Base-by-base conservation (phyloP, 2,797 vertebrate species). In the Craterocephalus amniculus region DNA sequence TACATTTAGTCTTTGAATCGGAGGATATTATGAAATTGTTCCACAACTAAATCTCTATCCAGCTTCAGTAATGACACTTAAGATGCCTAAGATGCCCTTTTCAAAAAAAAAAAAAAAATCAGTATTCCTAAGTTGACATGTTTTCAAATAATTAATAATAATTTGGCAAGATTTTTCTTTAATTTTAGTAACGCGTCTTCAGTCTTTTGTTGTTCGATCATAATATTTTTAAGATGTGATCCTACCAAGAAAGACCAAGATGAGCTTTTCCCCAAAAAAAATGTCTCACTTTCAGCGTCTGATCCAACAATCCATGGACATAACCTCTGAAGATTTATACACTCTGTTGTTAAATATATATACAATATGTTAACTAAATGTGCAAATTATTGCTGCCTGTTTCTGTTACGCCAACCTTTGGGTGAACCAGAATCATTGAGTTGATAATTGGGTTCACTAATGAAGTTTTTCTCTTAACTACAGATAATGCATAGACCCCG, bases 401-500 rank as follows among this genome's bases (percentile, higher is more conserved):
- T 43, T 34, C 8, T 43, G 18, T 43, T 16, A 43, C 40, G 6
- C 18, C 43, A 45, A 9, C 18, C 9, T 48, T 22, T 48, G 43
- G 20, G 43, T n/a, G 43, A 48, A 48, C 43, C 2, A 4, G 20
- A 48, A n/a, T 43, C 18, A 11, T 11, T 57, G 2, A 27, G 57
- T 22, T 38, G 24, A 51, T 6, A 2, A 18, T 60, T 26, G 16
- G 56, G 12, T 51, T 18, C 1, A 24, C 1, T 48, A 32, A 54
- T 32, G 1, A 6, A 22, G 27, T 52, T 52, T 70, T 34, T 68
- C 35, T 76, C 29, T 80, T 22, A 0, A 1, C 16, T 68, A 49
- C 82, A 95, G 93, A 93, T 75, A 79, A 90, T 0, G 90, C 88
- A 45, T 93, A 88, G 80, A 27, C 32, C 4, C 16, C 6, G 10